Conservation (phyloP, 2,888 invertebrate genomes). For the Microctonus aethiopoides region DNA sequence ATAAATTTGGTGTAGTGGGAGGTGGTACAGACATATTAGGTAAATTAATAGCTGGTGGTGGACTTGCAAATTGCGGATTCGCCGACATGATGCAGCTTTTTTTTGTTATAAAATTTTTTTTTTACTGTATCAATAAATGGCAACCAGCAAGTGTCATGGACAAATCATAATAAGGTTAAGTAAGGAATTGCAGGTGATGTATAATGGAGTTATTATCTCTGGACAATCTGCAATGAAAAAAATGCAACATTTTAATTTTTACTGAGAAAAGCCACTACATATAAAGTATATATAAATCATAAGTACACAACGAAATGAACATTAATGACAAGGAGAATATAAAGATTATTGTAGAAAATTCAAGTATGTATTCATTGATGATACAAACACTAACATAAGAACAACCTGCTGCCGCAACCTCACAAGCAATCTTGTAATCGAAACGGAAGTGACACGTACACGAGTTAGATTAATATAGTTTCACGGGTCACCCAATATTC, state of each 20-base stretch:
- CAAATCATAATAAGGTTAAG: constrained; percentile 9
- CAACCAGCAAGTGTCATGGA: background rate
- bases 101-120: background rate
- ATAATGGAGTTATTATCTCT: background rate
- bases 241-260: background rate
- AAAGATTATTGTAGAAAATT: background rate
- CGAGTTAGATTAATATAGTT: background rate
- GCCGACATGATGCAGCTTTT: constrained; percentile 51
- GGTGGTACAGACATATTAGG: constrained; percentile 68
- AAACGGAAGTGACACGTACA: background rate
- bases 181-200: background rate
- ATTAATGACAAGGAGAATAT: background rate
- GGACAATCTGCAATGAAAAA: background rate
- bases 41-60: constrained; percentile 62
- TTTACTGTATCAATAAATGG: background rate
- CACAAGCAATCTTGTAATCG: background rate
- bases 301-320: too few relatives aligned
- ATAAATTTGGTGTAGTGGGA: constrained; percentile 60
- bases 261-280: background rate
- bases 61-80: constrained; percentile 60
- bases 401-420: constrained; percentile 13
- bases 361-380: background rate
- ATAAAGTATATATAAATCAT: too few relatives aligned
- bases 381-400: background rate
- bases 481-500: background rate